Percentiles rank a stretch among this genome's conserved stretches.
Conservation (phyloP, 2,113 vertebrate species). For the Dolichallabes microphthalmus region DNA sequence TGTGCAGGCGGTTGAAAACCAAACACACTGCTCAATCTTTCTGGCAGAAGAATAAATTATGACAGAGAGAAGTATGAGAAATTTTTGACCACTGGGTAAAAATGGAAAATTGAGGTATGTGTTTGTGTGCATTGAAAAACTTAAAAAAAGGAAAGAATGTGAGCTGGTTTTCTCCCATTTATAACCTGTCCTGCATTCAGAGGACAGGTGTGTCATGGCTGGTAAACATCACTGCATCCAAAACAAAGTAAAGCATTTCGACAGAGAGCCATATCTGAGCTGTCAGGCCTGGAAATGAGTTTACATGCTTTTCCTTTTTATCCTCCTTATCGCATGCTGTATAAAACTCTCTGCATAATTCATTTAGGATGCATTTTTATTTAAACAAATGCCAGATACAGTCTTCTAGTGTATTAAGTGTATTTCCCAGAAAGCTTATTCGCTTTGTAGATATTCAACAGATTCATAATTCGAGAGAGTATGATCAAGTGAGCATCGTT, state of each 20-base stretch:
- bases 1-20: constrained; percentile 26
- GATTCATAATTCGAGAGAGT: not conserved
- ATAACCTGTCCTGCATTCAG: constrained; percentile 8
- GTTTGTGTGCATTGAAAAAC: not conserved
- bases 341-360: constrained; percentile 10
- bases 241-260: constrained; percentile 30
- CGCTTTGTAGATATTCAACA: not conserved
- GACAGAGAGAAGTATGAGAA: constrained; percentile 10
- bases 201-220: constrained; percentile 20
- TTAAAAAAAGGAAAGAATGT: not conserved
- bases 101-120: constrained; percentile 12
- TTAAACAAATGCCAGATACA: not conserved
- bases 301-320: constrained; percentile 8
- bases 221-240: constrained; percentile 23
- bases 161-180: constrained; percentile 6
- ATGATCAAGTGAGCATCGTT: not conserved
- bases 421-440: too few species aligned
- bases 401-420: not conserved
- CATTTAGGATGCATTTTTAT: not conserved
- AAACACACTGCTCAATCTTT: constrained; percentile 33
- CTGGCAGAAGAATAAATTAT: constrained; percentile 31
- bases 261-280: constrained; percentile 17
- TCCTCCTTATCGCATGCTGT: not conserved
- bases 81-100: constrained; percentile 13
- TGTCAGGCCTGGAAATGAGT: constrained; percentile 32